Evolutionary conservation across 2,797 vertebrate species (phyloP).

Genomic region (Coilia nasus): DNA sequence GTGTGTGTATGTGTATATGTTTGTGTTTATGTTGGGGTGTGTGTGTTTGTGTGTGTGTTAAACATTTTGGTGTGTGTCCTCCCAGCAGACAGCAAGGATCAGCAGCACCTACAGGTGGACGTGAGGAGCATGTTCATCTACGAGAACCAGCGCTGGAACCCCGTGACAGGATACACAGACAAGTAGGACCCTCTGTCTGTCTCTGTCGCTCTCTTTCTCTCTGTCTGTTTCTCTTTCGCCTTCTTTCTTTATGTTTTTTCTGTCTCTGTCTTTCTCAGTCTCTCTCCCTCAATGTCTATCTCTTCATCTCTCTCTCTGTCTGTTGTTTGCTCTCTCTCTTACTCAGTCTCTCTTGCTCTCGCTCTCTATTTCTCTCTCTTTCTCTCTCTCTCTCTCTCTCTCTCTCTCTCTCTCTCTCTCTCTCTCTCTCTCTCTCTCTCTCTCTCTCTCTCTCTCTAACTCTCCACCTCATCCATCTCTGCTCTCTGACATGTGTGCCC

Average conservation of each 20-base stretch:
- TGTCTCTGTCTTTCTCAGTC: not conserved
- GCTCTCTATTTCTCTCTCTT: not conserved
- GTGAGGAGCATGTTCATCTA: slow-evolving; percentile 87
- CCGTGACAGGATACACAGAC: slow-evolving; percentile 92
- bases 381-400: not conserved
- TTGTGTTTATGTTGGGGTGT: no score
- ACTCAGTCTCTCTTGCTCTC: not conserved
- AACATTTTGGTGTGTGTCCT: not conserved
- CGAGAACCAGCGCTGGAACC: slow-evolving; percentile 99
- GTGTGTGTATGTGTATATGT: not conserved
- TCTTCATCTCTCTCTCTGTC: not conserved
- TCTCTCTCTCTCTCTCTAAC: not conserved
- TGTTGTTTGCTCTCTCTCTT: not conserved
- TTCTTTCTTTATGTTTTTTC: not conserved
- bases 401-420: not conserved
- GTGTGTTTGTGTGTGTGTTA: not conserved
- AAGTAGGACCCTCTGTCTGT: slow-evolving; percentile 70
- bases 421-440: not conserved
- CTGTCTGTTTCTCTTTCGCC: not conserved
- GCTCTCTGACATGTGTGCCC: not conserved
- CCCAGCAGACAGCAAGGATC: not conserved
- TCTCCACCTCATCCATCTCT: not conserved
- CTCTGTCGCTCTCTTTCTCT: not conserved
- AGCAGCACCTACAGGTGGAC: slow-evolving; percentile 81
- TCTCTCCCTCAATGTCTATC: no score